Base-by-base conservation (phyloP, 2,113 vertebrate species). In the Eulacestoma nigropectus region DNA sequence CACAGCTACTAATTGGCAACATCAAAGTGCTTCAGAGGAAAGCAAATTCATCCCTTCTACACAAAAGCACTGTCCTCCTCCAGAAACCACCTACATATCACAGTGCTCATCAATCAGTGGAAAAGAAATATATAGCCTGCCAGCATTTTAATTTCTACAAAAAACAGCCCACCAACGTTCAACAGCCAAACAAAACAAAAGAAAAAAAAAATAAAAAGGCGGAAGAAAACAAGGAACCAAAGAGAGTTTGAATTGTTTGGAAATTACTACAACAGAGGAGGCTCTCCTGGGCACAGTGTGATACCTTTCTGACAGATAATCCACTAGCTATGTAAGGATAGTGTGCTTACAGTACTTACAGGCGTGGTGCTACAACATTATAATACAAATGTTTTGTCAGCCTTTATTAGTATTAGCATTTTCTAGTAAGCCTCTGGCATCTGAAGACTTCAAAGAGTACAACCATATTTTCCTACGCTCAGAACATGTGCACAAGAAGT, bases 1-100 rank as follows among this genome's bases (percentile, higher is more conserved):
- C 82, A 90, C 75, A 93, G 63, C n/a, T 82, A 65, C 67, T 94
- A 95, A 95, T 22, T 82, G 87, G 57, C 29, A 89, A 46, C 79
- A 94, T 89, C 74, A 93, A 97, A 96, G 77, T 12, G 29, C 35
- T 90, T 83, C 63, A 53, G 77, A 93, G 87, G 87, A 91, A 89
- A 95, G 65, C 3, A 89, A 84, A 49, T 46, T 72, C 70, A 63
- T 33, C 18, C 15, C 53, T 78, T 86, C 32, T 49, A 68, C n/a
- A 68, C 41, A 94, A 91, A 89, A 89, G 32, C 30, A 41, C 50
- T 64, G 44, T 41, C 11, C 52, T 26, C 19, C 49, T 78, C 37
- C 85, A 64, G 56, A 84, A 95, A 65, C 17, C 22, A 74, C 56
- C 69, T n/a, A 86, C 41, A 15, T n/a, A 77, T 49, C 57, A 77